Conservation (phyloP, 2,888 invertebrate genomes). For the Acleris sparsana region DNA sequence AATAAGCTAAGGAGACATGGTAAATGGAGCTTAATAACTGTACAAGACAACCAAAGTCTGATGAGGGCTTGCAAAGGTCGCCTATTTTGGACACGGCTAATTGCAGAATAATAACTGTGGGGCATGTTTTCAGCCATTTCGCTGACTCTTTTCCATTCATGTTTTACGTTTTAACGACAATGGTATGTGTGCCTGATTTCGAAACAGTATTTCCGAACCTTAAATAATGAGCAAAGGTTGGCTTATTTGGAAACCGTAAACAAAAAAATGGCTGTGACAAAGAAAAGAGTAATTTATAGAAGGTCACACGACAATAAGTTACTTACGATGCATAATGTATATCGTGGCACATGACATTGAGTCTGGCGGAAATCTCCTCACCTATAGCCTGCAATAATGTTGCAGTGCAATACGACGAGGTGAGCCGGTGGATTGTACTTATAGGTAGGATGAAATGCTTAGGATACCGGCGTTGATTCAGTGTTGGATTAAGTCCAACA, state of each 20-base stretch:
- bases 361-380: conserved; percentile 23
- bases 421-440: conserved; percentile 9
- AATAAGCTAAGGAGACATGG: too few relatives aligned
- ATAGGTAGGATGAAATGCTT: conserved; percentile 3
- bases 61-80: not conserved
- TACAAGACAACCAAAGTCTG: too few relatives aligned
- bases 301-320: conserved; percentile 25
- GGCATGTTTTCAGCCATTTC: not conserved
- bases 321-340: conserved; percentile 31
- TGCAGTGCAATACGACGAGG: conserved; percentile 17
- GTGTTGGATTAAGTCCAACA: conserved; percentile 12
- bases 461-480: conserved; percentile 5
- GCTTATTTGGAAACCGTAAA: conserved; percentile 9
- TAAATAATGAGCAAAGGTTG: conserved; percentile 11
- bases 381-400: conserved; percentile 19
- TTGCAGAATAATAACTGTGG: conserved; percentile 17
- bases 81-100: conserved; percentile 14
- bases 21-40: too few relatives aligned
- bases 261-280: conserved; percentile 25
- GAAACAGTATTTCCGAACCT: not conserved
- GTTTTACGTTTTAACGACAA: not conserved
- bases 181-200: not conserved
- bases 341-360: conserved; percentile 27
- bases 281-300: conserved; percentile 28
- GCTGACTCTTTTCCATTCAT: not conserved